Evolutionary conservation across 1,140 invertebrate species (phyloP).

Genomic region (Drosophila mojavensis): DNA sequence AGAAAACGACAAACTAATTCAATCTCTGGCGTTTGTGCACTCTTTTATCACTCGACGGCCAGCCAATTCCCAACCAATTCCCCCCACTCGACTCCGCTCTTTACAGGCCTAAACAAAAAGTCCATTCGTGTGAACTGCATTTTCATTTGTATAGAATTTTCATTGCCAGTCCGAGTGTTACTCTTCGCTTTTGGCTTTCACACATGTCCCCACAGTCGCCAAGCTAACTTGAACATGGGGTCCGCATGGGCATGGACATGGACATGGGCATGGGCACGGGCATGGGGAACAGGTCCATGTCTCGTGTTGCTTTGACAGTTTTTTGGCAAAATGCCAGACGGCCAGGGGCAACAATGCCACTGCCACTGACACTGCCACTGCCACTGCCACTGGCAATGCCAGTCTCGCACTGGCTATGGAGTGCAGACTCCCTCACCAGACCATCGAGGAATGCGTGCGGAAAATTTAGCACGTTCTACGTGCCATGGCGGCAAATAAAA

Average conservation of each 20-base stretch:
- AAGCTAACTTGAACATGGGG: conserved; percentile 44
- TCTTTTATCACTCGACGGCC: conserved; percentile 58
- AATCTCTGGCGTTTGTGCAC: conserved; percentile 71
- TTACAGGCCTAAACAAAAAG: conserved; percentile 46
- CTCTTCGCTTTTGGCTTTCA: conserved; percentile 48
- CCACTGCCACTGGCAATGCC: conserved; percentile 18
- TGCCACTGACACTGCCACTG: conserved; percentile 2
- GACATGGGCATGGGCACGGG: background rate
- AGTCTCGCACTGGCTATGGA: conserved; percentile 35
- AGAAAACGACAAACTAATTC: conserved; percentile 75
- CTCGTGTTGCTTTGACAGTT: conserved; percentile 80
- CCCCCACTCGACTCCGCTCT: conserved; percentile 5
- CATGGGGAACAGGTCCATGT: conserved; percentile 33
- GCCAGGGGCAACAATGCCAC: conserved; percentile 27
- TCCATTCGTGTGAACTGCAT: conserved; percentile 79
- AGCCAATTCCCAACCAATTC: conserved; percentile 13
- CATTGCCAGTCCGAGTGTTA: conserved; percentile 55
- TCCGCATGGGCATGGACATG: background rate
- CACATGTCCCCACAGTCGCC: conserved; percentile 51
- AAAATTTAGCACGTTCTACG: conserved; percentile 78
- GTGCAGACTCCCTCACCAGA: conserved; percentile 36
- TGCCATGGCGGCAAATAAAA: conserved; percentile 71
- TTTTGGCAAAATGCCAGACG: conserved; percentile 73
- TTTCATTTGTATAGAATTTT: conserved; percentile 82
- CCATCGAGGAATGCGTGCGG: conserved; percentile 68